Conservation (phyloP, 2,113 vertebrate genomes). For the Tragelaphus strepsiceros region DNA sequence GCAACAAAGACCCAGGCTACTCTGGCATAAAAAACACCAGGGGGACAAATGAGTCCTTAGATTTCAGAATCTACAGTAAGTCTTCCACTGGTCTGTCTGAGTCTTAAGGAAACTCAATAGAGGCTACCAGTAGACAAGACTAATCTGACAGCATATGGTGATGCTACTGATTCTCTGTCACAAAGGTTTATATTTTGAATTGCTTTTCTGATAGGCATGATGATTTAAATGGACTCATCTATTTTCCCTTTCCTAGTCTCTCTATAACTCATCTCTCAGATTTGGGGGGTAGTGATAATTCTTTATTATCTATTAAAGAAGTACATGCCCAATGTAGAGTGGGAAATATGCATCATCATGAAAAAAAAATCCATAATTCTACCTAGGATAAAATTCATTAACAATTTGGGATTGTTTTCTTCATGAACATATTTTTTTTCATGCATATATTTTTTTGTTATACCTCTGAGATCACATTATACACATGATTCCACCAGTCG, state of each 20-base stretch:
- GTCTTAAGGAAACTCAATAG: background rate
- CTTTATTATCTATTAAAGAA: background rate
- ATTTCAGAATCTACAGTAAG: background rate
- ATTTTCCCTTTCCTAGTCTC: background rate
- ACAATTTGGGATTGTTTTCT: background rate
- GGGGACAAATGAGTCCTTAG: background rate
- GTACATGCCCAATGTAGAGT: background rate
- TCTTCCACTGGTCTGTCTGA: background rate
- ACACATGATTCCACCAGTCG: background rate
- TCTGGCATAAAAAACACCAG: background rate
- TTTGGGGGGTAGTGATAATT: background rate
- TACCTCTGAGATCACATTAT: background rate
- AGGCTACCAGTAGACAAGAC: background rate
- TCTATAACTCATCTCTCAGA: background rate
- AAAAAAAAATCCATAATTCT: background rate
- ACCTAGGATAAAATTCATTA: background rate
- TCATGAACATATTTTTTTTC: background rate
- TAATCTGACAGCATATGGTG: background rate
- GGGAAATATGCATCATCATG: background rate
- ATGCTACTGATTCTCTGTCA: background rate
- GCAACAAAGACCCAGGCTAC: background rate
- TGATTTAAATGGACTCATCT: background rate
- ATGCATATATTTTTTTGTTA: background rate
- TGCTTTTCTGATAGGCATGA: background rate
- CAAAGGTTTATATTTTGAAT: background rate